These are phyloP conservation scores for Delphinapterus leucas DNA, from an alignment of 2,113 vertebrate genomes.

Conservation along the genomic window DNA sequence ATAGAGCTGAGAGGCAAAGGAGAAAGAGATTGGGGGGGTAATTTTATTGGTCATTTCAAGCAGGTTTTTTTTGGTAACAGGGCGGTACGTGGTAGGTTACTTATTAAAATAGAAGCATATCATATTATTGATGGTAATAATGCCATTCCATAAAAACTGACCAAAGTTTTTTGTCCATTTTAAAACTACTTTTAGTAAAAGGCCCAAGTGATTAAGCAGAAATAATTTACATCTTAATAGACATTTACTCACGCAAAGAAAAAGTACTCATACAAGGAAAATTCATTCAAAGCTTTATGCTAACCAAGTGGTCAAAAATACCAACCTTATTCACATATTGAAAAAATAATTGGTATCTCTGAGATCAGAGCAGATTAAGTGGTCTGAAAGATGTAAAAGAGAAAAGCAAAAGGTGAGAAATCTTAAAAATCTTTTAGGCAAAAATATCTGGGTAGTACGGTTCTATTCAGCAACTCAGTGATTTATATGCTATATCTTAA, in stretches of 20 bases:
- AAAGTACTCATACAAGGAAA: not conserved
- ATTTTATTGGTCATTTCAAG: not conserved
- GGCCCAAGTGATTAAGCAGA: not conserved
- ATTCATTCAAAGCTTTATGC: not conserved
- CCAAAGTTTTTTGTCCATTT: not conserved
- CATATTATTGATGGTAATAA: not conserved
- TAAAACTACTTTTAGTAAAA: not conserved
- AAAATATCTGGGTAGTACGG: not conserved
- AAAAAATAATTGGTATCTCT: not conserved
- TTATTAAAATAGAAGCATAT: not conserved
- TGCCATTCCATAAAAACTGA: not conserved
- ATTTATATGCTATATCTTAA: conserved; percentile 55
- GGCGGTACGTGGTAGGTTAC: not conserved
- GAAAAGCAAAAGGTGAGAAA: not conserved
- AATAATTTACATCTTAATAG: conserved; percentile 30
- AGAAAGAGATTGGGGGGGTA: not conserved
- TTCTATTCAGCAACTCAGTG: conserved; percentile 30
- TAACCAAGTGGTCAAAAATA: not conserved
- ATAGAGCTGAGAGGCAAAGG: not conserved
- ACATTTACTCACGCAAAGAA: not conserved
- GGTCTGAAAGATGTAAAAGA: not conserved
- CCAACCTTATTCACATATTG: not conserved
- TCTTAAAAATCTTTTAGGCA: conserved; percentile 39
- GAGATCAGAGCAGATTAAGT: not conserved
- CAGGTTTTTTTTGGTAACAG: not conserved